phyloP scores from a whole-genome alignment of 2,797 vertebrate genomes.

The Channallabes apus region DNA sequence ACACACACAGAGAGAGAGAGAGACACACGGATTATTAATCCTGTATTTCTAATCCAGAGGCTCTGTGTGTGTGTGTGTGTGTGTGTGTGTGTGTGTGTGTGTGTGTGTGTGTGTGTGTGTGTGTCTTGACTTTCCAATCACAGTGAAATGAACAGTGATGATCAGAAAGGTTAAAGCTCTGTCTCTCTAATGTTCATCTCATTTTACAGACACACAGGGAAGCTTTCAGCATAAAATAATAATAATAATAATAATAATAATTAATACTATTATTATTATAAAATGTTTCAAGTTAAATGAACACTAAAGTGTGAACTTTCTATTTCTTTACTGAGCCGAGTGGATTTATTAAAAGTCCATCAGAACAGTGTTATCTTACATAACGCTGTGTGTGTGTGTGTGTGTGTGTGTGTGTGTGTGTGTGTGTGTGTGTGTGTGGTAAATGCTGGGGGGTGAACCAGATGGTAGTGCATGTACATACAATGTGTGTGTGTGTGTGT shows the following conservation, averaged over 20 bases:
- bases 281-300: neutral
- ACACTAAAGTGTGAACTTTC: neutral
- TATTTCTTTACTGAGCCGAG: neutral
- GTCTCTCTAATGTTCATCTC: too few species aligned
- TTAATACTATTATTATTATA: neutral
- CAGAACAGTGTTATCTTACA: neutral
- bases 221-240: too few species aligned
- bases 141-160: neutral
- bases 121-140: neutral
- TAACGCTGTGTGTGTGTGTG: neutral
- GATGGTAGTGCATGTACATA: neutral
- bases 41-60: neutral
- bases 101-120: neutral
- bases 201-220: too few species aligned
- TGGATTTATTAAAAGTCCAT: neutral
- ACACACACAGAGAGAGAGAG: too few species aligned
- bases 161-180: neutral
- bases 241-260: neutral
- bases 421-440: neutral
- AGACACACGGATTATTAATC: neutral
- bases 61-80: slow-evolving; percentile 7
- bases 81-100: slow-evolving; percentile 14
- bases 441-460: neutral
- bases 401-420: slow-evolving; percentile 6
- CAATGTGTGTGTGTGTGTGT: too few species aligned